A percentile compares a stretch with the other conserved stretches of the same genome.
Conservation (phyloP, 2,113 vertebrate genomes). For the Canis aureus region DNA sequence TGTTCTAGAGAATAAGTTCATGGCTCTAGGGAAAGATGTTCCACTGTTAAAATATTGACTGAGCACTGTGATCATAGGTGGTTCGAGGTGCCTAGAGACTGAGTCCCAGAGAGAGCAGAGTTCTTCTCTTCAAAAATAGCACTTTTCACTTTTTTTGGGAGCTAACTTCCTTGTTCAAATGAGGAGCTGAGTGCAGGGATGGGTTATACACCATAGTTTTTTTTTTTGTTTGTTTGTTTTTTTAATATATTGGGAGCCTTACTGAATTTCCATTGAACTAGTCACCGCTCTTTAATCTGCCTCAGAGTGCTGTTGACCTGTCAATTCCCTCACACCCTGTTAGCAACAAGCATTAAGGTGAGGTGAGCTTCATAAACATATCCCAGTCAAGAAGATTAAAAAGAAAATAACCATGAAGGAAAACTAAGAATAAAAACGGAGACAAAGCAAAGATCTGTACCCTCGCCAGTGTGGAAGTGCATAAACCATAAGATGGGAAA, state of each 20-base stretch:
- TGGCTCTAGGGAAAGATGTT: not conserved
- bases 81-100: rapidly evolving
- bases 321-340: not conserved
- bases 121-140: not conserved
- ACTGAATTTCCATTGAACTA: rapidly evolving
- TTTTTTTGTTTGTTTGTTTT: too few relatives aligned
- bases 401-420: not conserved
- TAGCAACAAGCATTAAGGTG: not conserved
- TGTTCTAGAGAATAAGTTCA: not conserved
- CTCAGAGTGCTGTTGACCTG: not conserved
- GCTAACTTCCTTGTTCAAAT: not conserved
- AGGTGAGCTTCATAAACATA: conserved; percentile 7
- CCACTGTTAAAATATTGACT: too few relatives aligned
- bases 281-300: not conserved
- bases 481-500: not conserved
- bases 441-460: not conserved
- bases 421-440: not conserved
- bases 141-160: not conserved
- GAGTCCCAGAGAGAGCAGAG: not conserved
- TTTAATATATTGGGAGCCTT: too few relatives aligned
- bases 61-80: not conserved
- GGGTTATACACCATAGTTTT: not conserved
- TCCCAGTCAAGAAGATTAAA: not conserved
- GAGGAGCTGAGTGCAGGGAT: not conserved
- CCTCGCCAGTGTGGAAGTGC: too few relatives aligned